A percentile compares a stretch with the other conserved stretches of the same genome.
phyloP scores from a whole-genome alignment of 2,888 invertebrate genomes.

The Chalcosyrphus nemorum region DNA sequence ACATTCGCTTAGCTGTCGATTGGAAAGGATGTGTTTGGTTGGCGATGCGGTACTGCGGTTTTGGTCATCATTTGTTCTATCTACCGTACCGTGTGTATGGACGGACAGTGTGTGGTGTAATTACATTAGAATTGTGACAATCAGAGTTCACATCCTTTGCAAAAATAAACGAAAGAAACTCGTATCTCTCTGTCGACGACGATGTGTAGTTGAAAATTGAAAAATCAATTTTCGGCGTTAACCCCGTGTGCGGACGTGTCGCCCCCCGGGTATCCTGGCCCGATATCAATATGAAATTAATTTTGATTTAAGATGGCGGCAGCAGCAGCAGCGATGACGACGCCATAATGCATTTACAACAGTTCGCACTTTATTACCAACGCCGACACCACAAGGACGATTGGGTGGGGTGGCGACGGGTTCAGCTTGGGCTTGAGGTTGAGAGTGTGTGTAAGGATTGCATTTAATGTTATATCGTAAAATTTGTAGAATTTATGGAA shows the following conservation, averaged over 20 bases:
- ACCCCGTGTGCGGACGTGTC: constrained; percentile 9
- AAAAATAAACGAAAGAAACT: background rate
- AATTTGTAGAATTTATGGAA: constrained; percentile 48
- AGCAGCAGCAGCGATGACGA: constrained; percentile 16
- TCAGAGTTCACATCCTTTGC: constrained; percentile 46
- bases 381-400: constrained; percentile 9
- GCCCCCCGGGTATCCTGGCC: background rate
- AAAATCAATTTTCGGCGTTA: constrained; percentile 55
- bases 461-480: constrained; percentile 47
- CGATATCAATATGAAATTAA: constrained; percentile 65
- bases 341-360: constrained; percentile 65
- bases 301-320: constrained; percentile 71
- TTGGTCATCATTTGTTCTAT: constrained; percentile 36
- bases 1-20: constrained; percentile 51
- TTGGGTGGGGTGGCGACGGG: background rate
- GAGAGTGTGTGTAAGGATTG: constrained; percentile 2
- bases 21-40: constrained; percentile 46
- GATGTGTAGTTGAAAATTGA: constrained; percentile 56
- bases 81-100: too few species aligned
- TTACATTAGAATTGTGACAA: constrained; percentile 70
- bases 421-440: too few species aligned
- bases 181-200: constrained; percentile 13
- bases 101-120: constrained; percentile 29
- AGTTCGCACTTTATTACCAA: constrained; percentile 65
- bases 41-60: constrained; percentile 21